phyloP scores from a whole-genome alignment of 2,113 vertebrate species.

The Prolemur simus region DNA sequence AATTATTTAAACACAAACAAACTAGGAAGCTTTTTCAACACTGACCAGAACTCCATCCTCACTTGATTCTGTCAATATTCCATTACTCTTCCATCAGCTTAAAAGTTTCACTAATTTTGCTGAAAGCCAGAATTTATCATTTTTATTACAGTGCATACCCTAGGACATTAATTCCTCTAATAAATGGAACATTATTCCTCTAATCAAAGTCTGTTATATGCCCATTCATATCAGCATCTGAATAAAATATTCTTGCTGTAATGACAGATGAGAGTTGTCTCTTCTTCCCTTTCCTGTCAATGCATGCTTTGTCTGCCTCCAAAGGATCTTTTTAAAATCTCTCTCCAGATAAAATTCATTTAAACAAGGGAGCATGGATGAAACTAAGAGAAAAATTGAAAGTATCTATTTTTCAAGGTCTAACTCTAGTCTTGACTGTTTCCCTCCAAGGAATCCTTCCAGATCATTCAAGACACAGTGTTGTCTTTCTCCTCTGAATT shows the following conservation, averaged over 20 bases:
- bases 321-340: not conserved
- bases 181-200: not conserved
- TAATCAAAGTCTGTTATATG: not conserved
- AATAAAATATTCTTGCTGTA: not conserved
- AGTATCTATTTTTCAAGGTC: not conserved
- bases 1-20: not conserved
- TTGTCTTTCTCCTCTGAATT: not conserved
- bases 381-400: not conserved
- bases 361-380: not conserved
- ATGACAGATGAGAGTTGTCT: not conserved
- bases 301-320: not conserved
- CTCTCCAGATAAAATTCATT: not conserved
- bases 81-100: not conserved
- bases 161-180: not conserved
- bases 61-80: not conserved
- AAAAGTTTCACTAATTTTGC: constrained; percentile 15
- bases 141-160: not conserved
- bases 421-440: not conserved
- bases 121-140: not conserved
- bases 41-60: not conserved
- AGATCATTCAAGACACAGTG: not conserved
- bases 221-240: not conserved
- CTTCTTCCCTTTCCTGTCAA: not conserved
- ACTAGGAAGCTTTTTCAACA: not conserved
- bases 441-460: not conserved